phyloP scores from a whole-genome alignment of 2,888 invertebrate species.

The Perdita meconis region DNA sequence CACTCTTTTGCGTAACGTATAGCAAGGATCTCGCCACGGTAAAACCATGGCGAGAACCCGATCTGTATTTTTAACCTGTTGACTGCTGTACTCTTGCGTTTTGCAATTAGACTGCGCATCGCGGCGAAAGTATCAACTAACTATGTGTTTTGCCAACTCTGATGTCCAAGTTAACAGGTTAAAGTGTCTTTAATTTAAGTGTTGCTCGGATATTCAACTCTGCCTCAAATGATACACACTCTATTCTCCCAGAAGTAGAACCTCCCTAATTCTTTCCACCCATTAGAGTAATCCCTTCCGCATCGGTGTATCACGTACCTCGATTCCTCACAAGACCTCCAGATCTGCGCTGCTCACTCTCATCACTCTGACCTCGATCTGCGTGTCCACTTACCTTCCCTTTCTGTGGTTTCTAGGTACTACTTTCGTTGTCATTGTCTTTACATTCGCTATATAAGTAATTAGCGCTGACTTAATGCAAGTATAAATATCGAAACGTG shows the following conservation, averaged over 20 bases:
- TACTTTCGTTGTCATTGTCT: slow-evolving; percentile 59
- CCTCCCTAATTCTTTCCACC: background rate
- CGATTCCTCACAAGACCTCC: background rate
- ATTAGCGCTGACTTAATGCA: slow-evolving; percentile 49
- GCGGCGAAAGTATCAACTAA: too few relatives aligned
- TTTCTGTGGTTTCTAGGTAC: slow-evolving; percentile 57
- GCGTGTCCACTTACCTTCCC: slow-evolving; percentile 25
- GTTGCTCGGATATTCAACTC: slow-evolving; percentile 16
- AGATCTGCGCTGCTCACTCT: background rate
- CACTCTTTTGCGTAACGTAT: background rate
- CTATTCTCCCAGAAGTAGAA: slow-evolving; percentile 3
- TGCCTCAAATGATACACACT: slow-evolving; percentile 4
- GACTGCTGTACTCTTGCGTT: too few relatives aligned
- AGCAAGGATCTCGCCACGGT: background rate
- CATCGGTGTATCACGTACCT: background rate
- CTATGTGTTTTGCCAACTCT: too few relatives aligned
- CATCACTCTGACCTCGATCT: background rate
- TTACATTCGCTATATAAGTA: slow-evolving; percentile 42
- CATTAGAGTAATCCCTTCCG: background rate
- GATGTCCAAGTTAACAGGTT: too few relatives aligned
- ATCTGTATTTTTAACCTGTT: too few relatives aligned
- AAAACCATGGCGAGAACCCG: background rate
- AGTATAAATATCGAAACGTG: slow-evolving; percentile 47
- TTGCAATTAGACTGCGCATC: too few relatives aligned
- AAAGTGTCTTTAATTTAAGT: too few relatives aligned